Percentiles rank a stretch among this genome's conserved stretches.
phyloP scores from a whole-genome alignment of 2,888 invertebrate species.

The Nemotelus nigrinus region DNA sequence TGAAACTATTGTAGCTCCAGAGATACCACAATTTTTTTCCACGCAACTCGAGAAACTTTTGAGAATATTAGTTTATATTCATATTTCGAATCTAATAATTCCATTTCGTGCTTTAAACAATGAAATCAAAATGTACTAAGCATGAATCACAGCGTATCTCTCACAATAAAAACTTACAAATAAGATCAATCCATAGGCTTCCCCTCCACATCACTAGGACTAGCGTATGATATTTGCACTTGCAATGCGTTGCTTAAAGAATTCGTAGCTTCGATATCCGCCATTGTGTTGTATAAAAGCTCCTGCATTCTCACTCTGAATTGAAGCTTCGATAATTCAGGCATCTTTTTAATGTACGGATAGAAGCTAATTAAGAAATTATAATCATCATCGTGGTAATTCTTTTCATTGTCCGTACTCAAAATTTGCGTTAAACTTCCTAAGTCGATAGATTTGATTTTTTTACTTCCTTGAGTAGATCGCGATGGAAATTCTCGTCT shows the following conservation, averaged over 20 bases:
- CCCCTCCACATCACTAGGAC: constrained; percentile 14
- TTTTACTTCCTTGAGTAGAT: constrained; percentile 2
- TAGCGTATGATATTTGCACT: constrained; percentile 38
- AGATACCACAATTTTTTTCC: too few species aligned
- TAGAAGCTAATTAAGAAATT: constrained; percentile 39
- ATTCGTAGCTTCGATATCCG: constrained; percentile 38
- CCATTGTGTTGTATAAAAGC: constrained; percentile 39
- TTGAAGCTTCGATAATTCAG: constrained; percentile 36
- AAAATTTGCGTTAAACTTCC: constrained; percentile 33
- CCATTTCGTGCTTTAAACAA: too few species aligned
- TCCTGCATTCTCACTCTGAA: constrained; percentile 38
- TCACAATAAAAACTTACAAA: too few species aligned
- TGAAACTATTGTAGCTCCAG: too few species aligned
- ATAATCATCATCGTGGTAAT: constrained; percentile 38
- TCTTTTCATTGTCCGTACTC: constrained; percentile 14
- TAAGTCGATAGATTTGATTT: constrained; percentile 31
- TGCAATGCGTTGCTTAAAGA: constrained; percentile 28
- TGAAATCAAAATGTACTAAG: too few species aligned
- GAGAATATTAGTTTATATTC: too few species aligned
- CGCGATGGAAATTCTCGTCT: constrained; percentile 24
- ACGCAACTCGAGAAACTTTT: too few species aligned
- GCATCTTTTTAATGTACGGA: constrained; percentile 40
- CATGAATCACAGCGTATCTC: too few species aligned
- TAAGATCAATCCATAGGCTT: constrained; percentile 14
- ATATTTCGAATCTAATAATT: too few species aligned